These are phyloP conservation scores for Donacobius atricapilla DNA, from an alignment of 2,113 vertebrate genomes.

Conservation along the genomic window DNA sequence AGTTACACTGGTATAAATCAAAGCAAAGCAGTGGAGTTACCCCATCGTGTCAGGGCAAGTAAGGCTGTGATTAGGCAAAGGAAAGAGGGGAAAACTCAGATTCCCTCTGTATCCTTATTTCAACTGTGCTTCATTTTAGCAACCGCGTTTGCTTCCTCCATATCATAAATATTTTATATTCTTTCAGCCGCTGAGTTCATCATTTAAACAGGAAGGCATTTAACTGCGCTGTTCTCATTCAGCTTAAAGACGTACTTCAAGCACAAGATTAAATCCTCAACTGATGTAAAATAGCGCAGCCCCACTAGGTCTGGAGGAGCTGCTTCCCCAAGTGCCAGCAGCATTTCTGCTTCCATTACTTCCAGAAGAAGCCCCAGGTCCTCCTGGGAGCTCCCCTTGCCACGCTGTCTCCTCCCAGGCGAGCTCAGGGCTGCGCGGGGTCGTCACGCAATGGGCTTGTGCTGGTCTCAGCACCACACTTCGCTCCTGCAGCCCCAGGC, in stretches of 20 bases:
- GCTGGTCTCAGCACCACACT: rapidly evolving
- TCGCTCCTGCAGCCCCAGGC: rapidly evolving
- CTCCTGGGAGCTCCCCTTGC: neutral
- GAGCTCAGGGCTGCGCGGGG: neutral
- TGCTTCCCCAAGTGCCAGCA: rapidly evolving
- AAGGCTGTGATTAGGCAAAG: neutral
- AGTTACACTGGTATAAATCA: neutral
- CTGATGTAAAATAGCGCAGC: neutral
- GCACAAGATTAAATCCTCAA: neutral
- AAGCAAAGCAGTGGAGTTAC: neutral
- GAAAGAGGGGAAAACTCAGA: neutral
- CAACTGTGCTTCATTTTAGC: conserved; percentile 26
- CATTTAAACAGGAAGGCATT: conserved; percentile 40
- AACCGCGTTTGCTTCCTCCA: neutral
- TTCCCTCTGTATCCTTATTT: conserved; percentile 47
- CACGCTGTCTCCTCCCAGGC: rapidly evolving
- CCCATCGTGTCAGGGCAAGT: neutral
- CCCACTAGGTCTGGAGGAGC: neutral
- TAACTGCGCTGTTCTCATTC: neutral
- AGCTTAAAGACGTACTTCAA: neutral
- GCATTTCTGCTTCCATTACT: neutral
- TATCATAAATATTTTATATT: conserved; percentile 48
- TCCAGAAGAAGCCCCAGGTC: neutral
- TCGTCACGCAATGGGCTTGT: neutral
- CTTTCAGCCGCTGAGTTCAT: neutral